phyloP scores from a whole-genome alignment of 2,113 vertebrate genomes.

The Tyrannus savana region DNA sequence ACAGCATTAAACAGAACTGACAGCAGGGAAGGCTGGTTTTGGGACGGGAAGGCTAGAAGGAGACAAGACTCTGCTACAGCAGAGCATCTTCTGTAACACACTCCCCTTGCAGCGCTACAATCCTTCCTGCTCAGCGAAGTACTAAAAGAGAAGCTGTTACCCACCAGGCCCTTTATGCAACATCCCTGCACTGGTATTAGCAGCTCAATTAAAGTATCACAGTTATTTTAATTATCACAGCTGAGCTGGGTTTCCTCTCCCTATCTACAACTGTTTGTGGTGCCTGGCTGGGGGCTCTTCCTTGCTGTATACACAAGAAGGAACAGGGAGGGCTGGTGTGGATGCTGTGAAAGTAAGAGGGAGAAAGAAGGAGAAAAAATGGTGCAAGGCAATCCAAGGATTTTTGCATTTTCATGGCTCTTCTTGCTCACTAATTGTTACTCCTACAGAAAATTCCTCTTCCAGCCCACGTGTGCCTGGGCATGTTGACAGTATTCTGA shows the following conservation, averaged over 20 bases:
- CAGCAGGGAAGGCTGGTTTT: not conserved
- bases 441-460: not conserved
- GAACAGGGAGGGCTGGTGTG: not conserved
- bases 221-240: not conserved
- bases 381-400: not conserved
- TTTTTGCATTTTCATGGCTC: not conserved
- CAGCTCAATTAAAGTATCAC: not conserved
- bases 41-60: not conserved
- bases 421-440: not conserved
- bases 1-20: rapidly evolving
- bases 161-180: not conserved
- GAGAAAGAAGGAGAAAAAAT: not conserved
- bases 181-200: not conserved
- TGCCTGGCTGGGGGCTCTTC: not conserved
- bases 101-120: not conserved
- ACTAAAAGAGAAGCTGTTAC: not conserved
- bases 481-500: not conserved
- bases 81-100: not conserved
- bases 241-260: not conserved
- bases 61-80: not conserved
- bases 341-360: not conserved
- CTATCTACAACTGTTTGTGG: not conserved
- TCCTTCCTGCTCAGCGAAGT: not conserved
- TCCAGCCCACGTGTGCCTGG: not conserved
- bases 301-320: rapidly evolving